Conservation (phyloP, 2,113 vertebrate species). For the Platichthys flesus region DNA sequence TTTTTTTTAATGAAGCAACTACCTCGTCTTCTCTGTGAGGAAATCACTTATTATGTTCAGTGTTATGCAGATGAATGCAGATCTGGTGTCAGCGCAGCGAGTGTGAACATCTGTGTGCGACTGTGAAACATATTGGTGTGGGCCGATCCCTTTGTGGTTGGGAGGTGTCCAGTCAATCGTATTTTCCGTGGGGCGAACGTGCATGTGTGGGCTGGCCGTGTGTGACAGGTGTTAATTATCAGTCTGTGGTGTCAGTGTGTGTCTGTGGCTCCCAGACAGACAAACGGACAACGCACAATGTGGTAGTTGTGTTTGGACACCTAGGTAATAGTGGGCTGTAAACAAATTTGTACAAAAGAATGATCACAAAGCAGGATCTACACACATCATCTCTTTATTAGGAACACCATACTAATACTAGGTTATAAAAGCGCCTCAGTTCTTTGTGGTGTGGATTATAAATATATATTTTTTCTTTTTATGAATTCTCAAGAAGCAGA, state of each 20-base stretch:
- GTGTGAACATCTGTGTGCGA: conserved; percentile 53
- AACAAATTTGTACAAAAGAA: no score
- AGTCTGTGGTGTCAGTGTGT: conserved; percentile 20
- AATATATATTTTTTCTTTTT: no score
- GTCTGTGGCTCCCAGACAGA: conserved; percentile 18
- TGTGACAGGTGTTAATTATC: conserved; percentile 73
- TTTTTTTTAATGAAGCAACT: conserved; percentile 12
- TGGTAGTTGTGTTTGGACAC: conserved; percentile 5
- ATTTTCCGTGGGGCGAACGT: background rate
- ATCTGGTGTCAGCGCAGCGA: conserved; percentile 16
- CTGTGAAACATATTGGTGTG: conserved; percentile 49
- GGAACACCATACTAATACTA: background rate
- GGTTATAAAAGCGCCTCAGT: background rate
- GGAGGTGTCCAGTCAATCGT: conserved; percentile 46
- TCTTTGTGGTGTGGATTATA: background rate
- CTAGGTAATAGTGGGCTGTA: no score
- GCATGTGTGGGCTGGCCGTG: conserved; percentile 26
- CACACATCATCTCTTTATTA: background rate
- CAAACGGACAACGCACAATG: conserved; percentile 39
- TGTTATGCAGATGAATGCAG: conserved; percentile 55
- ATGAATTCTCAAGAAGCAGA: no score
- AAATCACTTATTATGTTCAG: conserved; percentile 34
- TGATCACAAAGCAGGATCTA: background rate
- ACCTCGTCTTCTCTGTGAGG: conserved; percentile 28
- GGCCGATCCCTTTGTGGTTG: conserved; percentile 35